Percentiles rank a stretch among this genome's conserved stretches.
These are phyloP conservation scores for Fragum fragum DNA, from an alignment of 2,888 invertebrate species.

Conservation along the genomic window DNA sequence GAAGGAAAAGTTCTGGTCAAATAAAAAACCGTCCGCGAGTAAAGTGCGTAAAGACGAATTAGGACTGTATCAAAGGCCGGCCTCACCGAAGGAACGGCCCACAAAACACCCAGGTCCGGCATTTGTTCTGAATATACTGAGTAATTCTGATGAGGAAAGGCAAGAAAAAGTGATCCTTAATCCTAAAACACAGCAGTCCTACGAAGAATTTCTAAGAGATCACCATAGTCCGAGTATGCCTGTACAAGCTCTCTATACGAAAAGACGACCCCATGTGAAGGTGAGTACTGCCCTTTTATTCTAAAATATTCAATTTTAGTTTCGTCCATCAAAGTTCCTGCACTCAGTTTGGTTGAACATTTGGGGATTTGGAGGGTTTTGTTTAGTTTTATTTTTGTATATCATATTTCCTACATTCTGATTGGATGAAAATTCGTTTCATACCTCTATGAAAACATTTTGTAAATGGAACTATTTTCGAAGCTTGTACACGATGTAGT, in stretches of 20 bases:
- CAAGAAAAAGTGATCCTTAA: constrained; percentile 92
- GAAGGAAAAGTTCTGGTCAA: constrained; percentile 77
- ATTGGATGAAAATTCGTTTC: no score
- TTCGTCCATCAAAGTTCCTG: no score
- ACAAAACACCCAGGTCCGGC: constrained; percentile 90
- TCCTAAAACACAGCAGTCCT: constrained; percentile 96
- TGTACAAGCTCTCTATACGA: constrained; percentile 97
- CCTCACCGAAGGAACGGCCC: constrained; percentile 56
- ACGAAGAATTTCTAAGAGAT: constrained; percentile 97
- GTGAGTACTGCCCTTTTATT: no score
- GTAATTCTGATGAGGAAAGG: constrained; percentile 95
- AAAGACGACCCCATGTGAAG: constrained; percentile 93
- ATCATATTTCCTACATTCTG: no score
- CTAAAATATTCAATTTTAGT: no score
- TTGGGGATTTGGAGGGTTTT: no score
- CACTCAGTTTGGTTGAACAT: no score
- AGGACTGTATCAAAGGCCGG: constrained; percentile 69
- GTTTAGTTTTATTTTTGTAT: no score
- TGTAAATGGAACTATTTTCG: no score
- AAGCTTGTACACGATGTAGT: no score
- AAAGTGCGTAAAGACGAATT: constrained; percentile 73
- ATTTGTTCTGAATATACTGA: constrained; percentile 93
- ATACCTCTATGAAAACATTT: no score
- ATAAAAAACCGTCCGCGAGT: constrained; percentile 67
- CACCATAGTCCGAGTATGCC: constrained; percentile 87